Evolutionary conservation across 2,888 invertebrate species (phyloP), one percentile per base, ranked within the genome.

Genomic region (Bhutanitis thaidina): DNA sequence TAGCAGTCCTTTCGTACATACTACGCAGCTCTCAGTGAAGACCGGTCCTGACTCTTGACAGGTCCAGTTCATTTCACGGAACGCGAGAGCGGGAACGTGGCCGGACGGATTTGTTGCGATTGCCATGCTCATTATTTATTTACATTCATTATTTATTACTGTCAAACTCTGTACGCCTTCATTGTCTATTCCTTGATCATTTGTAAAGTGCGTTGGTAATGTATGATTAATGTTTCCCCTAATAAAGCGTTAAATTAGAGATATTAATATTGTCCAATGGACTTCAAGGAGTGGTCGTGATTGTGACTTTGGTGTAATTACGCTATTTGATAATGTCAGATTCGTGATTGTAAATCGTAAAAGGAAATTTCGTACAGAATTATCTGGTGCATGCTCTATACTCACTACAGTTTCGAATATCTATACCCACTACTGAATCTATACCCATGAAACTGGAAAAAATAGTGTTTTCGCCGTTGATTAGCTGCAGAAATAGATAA

Each of bases 101-200:
- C 59, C 58, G 70, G 77, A 77, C 67, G 70, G 71, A 76, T 74
- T 73, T 72, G 71, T 69, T 66, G 63, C 65, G 65, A 72, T 70
- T 66, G 61, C 61, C 62, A 74, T 51, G 72, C 71, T 51, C 53
- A 53, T 52, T 58, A 53, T 53, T 53, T 58, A 56, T 50, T 49
- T 53, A 67, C 67, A 69, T 67, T 65, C 52, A 65, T 49, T 61
- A 54, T 54, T 57, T 51, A 50, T 40, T 52, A 45, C 44, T 45
- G 51, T 51, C 51, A 45, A 45, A 51, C 35, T 45, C 30, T 37
- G 39, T 50, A 55, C 56, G 55, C 54, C 58, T 61, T 55, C 60
- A 63, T 61, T 61, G 60, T 58, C 57, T 56, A 54, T 60, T 55
- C 54, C 40, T 44, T 44, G 53, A 54, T 60, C 59, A 61, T 60